Base-by-base conservation (phyloP, 2,113 vertebrate genomes). In the Oophaga pumilio region DNA sequence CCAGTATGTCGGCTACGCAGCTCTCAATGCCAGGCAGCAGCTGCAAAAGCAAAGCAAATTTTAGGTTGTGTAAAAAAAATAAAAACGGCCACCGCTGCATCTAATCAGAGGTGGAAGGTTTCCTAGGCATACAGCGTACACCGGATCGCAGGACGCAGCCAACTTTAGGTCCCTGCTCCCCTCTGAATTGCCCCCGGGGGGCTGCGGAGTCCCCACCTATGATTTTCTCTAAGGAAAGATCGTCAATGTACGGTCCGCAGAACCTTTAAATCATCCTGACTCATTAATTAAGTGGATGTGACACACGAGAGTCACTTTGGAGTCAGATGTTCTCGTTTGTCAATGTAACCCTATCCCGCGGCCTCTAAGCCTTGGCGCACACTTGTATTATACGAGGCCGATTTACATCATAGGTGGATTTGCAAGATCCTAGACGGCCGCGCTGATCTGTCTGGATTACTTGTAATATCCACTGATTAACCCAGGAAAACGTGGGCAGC, bases 361-460 rank as follows among this genome's bases (percentile, higher is more conserved):
- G 33, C 43, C 79, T 81, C 26, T 62, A 76, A 76, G 52, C 80
- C 73, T n/a, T 28, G 49, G n/a, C 74, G 79, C 49, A 6, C 20
- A 69, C 43, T 77, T 53, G 49, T 56, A 79, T 69, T 20, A 43
- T 69, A 66, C 59, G 8, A 82, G 80, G 66, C 69, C 0, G 5
- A 22, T 56, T 18, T 64, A 83, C 69, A 88, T 83, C 57, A 88
- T 14, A 76, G 17, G 50, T 53, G 86, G 86, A 88, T 88, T 88
- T 83, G 49, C 86, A 83, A 20, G 69, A 82, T 88, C 66, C 56
- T 74, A 88, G 68, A 76, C 76, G 43, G 68, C 62, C 14, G 6
- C 60, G 33, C 80, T 83, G 68, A 83, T 76, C 86, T 83, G 56
- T 83, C 15, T 13, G 80, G 86, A 88, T 88, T 76, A 88, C 79